Evolutionary conservation across 2,797 vertebrate genomes (phyloP), one percentile per base, ranked within the genome.

Genomic region (Pyrrhura leucotis): DNA sequence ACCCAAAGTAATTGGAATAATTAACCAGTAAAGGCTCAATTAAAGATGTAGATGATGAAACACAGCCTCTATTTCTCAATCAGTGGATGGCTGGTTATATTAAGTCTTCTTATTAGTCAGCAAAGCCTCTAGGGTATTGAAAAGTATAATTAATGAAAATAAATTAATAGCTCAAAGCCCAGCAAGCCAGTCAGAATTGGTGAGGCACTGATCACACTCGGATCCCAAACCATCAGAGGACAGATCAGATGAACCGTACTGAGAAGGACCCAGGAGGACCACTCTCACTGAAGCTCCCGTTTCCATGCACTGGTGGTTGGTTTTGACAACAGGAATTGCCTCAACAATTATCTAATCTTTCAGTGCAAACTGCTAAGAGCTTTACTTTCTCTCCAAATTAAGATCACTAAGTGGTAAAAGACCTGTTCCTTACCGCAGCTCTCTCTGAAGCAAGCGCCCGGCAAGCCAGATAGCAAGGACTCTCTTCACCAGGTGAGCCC

Each of bases 1-100:
- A 95, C 86, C 71, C 31, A 78, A 87, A 90, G 78, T 96, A 96
- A 97, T 45, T 81, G 82, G 90, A 97, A 96, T 94, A 94, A 87
- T 80, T 95, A 97, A 83, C 88, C 48, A 81, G 92, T 29, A 75
- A 96, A 83, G 78, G 76, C 93, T 95, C 85, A 91, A 80, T 83
- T 85, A 95, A 90, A 93, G 94, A 90, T 56, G 58, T 28, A 72
- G 91, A 89, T 66, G 53, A 88, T 92, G 62, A 96, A 94, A 91
- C 61, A 92, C 3, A 84, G 79, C 72, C 95, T 95, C 67, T 81
- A 74, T 76, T 93, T 96, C 75, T 94, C 84, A 89, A 37, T 96
- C 93, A 69, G 83, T 48, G 89, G 73, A 90, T 88, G 89, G 94
- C 5, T 90, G 58, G 77, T 90, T 96, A 65, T 67, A 85, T 93